A percentile compares a stretch with the other conserved stretches of the same genome.
Evolutionary conservation across 1,140 invertebrate species (phyloP).

Genomic region (Lethocerus indicus): DNA sequence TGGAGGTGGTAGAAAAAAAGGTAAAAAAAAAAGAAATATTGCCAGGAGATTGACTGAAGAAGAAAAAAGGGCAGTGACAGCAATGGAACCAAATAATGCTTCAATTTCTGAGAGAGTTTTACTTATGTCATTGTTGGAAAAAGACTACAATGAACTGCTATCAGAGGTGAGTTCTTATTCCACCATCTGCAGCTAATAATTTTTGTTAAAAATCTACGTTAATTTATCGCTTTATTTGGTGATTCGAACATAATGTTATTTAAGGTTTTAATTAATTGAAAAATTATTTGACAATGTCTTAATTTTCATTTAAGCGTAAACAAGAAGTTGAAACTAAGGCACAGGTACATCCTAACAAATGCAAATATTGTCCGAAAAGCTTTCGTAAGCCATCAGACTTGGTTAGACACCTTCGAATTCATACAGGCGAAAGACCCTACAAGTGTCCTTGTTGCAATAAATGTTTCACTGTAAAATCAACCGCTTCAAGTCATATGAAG

Average conservation of each 20-base stretch:
- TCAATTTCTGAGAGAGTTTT: constrained; percentile 33
- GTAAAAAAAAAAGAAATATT: neutral
- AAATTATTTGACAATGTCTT: neutral
- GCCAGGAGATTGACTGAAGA: constrained; percentile 23
- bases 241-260: neutral
- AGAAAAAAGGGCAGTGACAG: constrained; percentile 21
- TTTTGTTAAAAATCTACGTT: neutral
- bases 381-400: constrained; percentile 35
- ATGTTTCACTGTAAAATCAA: constrained; percentile 49
- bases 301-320: neutral
- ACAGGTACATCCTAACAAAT: constrained; percentile 27
- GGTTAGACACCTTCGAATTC: constrained; percentile 33
- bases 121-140: constrained; percentile 26
- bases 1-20: neutral
- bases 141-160: constrained; percentile 2
- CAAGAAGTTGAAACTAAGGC: neutral
- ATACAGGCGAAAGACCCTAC: constrained; percentile 51
- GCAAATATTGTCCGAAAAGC: constrained; percentile 34
- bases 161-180: too few species aligned
- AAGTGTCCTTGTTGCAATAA: constrained; percentile 42
- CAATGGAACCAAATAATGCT: constrained; percentile 16
- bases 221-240: neutral
- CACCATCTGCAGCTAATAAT: neutral
- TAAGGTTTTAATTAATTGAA: too few species aligned
- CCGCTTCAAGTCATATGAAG: constrained; percentile 37